Percentiles rank a stretch among this genome's conserved stretches.
Evolutionary conservation across 2,797 vertebrate genomes (phyloP).

Genomic region (Acanthornis magna): DNA sequence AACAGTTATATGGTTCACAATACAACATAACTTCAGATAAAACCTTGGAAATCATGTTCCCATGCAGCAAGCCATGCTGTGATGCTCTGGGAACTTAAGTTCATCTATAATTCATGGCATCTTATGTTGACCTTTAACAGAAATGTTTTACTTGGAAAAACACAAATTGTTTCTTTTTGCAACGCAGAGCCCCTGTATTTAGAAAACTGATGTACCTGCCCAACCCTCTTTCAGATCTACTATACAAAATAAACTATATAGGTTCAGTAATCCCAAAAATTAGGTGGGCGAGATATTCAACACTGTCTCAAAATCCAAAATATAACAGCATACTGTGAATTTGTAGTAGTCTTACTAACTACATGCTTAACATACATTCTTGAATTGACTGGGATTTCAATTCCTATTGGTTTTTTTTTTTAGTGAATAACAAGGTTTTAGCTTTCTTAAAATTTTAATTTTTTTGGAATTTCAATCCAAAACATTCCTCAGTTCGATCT

Average conservation of each 20-base stretch:
- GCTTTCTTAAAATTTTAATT: not conserved
- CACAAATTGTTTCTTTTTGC: not conserved
- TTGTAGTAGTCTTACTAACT: not conserved
- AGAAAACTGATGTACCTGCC: not conserved
- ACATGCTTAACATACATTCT: not conserved
- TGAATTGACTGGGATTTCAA: not conserved
- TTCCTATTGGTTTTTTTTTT: not conserved
- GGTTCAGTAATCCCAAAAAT: not conserved
- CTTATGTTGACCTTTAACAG: not conserved
- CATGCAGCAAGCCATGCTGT: not conserved
- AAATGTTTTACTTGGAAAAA: not conserved
- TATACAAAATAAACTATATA: not conserved
- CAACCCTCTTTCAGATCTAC: not conserved
- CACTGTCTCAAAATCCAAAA: not conserved
- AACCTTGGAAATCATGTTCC: not conserved
- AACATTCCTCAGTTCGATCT: not conserved
- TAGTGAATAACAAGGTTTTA: not conserved
- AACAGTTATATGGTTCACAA: not conserved
- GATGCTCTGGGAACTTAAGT: not conserved
- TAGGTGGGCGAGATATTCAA: not conserved
- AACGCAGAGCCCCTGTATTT: not conserved
- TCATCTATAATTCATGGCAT: conserved; percentile 4
- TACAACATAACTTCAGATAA: not conserved
- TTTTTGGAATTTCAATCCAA: not conserved
- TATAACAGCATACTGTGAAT: not conserved